Conservation (phyloP, 2,113 vertebrate genomes). For the Amphilophus citrinellus region DNA sequence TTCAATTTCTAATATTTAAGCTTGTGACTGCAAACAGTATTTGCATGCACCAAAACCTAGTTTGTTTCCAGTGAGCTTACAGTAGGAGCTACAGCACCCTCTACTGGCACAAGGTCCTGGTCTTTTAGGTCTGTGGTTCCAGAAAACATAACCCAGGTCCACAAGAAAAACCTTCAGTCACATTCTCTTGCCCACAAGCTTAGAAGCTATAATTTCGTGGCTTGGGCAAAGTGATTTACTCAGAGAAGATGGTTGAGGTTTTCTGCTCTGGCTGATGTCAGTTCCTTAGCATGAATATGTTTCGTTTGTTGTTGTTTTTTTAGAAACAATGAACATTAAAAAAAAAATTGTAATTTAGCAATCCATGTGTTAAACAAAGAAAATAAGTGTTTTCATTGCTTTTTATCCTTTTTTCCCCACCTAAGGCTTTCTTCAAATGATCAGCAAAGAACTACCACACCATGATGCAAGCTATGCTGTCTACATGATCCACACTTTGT, state of each 20-base stretch:
- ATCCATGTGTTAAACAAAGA: conserved; percentile 18
- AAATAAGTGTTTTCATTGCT: not conserved
- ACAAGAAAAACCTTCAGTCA: conserved; percentile 78
- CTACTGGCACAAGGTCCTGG: conserved; percentile 60
- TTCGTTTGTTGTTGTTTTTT: conserved; percentile 45
- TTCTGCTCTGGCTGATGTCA: conserved; percentile 62
- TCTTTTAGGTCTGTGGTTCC: conserved; percentile 69
- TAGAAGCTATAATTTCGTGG: conserved; percentile 82
- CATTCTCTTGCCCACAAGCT: conserved; percentile 78
- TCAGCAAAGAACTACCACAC: conserved; percentile 1
- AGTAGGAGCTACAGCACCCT: conserved; percentile 69
- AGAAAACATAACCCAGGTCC: conserved; percentile 69
- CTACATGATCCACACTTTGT: conserved; percentile 30
- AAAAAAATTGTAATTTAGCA: not conserved
- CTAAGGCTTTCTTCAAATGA: not conserved
- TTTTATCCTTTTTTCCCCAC: not conserved
- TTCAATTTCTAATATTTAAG: not conserved
- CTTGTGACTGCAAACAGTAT: conserved; percentile 1
- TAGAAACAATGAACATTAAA: conserved; percentile 39
- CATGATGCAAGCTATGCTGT: not conserved
- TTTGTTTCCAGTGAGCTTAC: not conserved
- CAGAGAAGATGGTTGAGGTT: conserved; percentile 60
- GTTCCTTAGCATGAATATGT: conserved; percentile 37
- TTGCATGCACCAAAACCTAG: not conserved
- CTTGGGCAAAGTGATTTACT: conserved; percentile 66